A percentile compares a stretch with the other conserved stretches of the same genome.
phyloP scores from a whole-genome alignment of 1,140 invertebrate species.

The Andricus grossulariae region DNA sequence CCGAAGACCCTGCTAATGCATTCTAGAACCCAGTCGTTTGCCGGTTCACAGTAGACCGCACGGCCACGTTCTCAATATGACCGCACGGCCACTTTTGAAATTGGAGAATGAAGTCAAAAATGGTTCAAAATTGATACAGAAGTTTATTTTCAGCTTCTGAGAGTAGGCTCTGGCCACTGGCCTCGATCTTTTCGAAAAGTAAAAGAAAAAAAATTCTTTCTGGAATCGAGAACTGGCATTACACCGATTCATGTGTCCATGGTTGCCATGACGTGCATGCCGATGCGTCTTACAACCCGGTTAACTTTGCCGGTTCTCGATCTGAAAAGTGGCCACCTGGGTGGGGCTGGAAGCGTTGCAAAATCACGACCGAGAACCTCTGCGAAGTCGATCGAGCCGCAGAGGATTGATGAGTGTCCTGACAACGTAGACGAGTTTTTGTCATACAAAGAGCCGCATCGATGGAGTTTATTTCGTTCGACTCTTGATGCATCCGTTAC shows the following conservation, averaged over 20 bases:
- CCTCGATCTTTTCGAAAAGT: neutral
- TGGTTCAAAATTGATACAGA: too few species aligned
- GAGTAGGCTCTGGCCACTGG: neutral
- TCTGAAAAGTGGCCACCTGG: neutral
- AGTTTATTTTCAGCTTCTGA: too few species aligned
- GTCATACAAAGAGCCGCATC: constrained; percentile 28
- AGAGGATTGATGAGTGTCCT: constrained; percentile 13
- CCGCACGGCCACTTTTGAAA: too few species aligned
- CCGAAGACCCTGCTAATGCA: too few species aligned
- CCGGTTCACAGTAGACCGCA: too few species aligned
- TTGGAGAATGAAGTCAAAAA: too few species aligned
- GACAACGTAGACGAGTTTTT: constrained; percentile 26
- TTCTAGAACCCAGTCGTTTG: too few species aligned
- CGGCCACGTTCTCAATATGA: too few species aligned
- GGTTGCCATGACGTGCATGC: neutral
- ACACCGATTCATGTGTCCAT: constrained; percentile 1
- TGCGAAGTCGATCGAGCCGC: neutral
- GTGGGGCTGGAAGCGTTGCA: neutral
- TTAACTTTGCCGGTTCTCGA: neutral
- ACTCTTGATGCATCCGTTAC: constrained; percentile 4
- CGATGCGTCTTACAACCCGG: constrained; percentile 10
- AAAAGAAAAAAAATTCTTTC: neutral
- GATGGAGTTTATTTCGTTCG: constrained; percentile 9
- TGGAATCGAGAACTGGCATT: constrained; percentile 12
- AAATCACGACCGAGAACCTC: constrained; percentile 19